Base-by-base conservation (phyloP, 2,797 vertebrate species). In the Cyclopterus lumpus region DNA sequence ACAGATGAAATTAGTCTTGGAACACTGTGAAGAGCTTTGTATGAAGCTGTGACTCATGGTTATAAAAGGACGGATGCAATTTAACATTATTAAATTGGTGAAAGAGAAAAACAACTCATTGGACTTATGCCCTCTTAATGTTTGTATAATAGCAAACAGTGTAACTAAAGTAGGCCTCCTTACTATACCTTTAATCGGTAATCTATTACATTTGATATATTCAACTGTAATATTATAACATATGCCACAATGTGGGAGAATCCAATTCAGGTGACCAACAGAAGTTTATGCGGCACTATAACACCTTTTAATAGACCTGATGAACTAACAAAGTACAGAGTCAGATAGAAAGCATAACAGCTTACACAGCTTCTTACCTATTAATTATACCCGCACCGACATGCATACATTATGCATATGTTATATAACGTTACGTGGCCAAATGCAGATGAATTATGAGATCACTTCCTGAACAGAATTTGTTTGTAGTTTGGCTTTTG, bases 21-120 rank as follows among this genome's bases (percentile, higher is more conserved):
- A 30, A 59, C 68, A 40, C 16, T 58, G n/a, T 16, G 20, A 42
- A 60, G 42, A 60, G 42, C 64, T 59, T 9, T 0, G 3, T 30
- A 61, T 55, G 15, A 26, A 62, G 54, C 67, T 68, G 16, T 65
- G 58, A 77, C 53, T 75, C 62, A 62, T 57, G 28, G 16, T 67
- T 38, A 63, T 64, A 18, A 58, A 8, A 60, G 68, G 58, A 44
- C 16, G 66, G 40, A 57, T 34, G 15, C 11, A 20, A 26, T 59
- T 60, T 22, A 51, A 24, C 16, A 28, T 30, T n/a, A 34, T 32
- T 59, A 67, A 53, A 26, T 14, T 5, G n/a, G 24, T 24, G 11
- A 24, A 51, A 24, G 49, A 51, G 22, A 49, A 53, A 26, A 26
- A 53, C 49, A 26, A 14, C 44, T 48, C 7, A 20, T 24, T 65